Percentiles rank a stretch among this genome's conserved stretches.
Conservation (phyloP, 2,113 vertebrate genomes). For the Pongo abelii region DNA sequence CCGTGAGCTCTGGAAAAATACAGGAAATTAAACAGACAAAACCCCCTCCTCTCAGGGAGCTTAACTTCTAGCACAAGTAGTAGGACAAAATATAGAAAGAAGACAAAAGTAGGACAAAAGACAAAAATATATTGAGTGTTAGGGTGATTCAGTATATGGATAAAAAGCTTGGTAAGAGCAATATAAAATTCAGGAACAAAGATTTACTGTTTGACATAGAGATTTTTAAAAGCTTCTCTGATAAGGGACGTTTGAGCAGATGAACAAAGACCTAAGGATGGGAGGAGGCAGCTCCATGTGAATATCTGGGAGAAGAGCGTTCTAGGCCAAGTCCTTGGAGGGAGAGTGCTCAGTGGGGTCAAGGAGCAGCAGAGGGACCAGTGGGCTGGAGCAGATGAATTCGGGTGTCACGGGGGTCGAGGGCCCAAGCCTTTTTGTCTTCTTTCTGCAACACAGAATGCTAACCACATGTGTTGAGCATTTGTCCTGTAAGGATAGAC, state of each 20-base stretch:
- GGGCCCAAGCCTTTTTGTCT: fast-evolving
- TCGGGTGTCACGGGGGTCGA: background rate
- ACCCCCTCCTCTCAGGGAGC: background rate
- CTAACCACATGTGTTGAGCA: background rate
- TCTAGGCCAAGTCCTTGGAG: background rate
- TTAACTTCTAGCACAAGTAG: background rate
- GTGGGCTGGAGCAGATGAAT: background rate
- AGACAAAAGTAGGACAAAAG: no score
- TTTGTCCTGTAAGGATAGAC: background rate
- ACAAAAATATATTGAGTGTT: background rate
- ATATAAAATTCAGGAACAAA: background rate
- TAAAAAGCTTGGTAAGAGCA: background rate
- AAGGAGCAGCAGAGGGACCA: background rate
- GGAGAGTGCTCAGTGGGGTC: background rate
- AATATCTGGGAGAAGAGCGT: background rate
- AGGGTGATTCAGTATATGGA: background rate
- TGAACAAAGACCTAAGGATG: background rate
- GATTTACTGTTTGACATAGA: background rate
- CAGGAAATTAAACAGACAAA: background rate
- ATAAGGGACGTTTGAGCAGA: background rate
- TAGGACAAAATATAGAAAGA: background rate
- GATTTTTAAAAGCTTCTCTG: background rate
- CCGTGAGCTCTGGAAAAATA: background rate
- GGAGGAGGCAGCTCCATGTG: background rate
- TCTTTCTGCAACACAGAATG: background rate